Base-by-base conservation (phyloP, 2,797 vertebrate genomes). In the Microchirus variegatus region DNA sequence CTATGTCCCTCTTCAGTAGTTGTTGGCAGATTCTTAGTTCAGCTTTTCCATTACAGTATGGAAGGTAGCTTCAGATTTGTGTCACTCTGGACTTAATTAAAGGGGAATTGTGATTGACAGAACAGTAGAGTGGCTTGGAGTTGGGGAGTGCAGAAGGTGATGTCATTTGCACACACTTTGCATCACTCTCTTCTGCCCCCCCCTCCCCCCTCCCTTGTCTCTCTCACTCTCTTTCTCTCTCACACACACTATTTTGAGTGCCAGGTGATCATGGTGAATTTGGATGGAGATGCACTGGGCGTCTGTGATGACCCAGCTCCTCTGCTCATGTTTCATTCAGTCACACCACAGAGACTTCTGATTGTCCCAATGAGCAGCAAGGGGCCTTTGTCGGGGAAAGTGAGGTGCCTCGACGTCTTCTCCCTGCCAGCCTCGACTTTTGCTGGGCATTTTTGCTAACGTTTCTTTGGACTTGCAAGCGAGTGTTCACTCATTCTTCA, bases 191-290 rank as follows among this genome's bases (percentile, higher is more conserved):
- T 15, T 4, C 9, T 16, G 10, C 16, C 17, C 14, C 36, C 15
- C 26, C 16, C 17, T 12, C 36, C 15, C 26, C 16, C 36, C 6
- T 46, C 14, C 12, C 31, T 10, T 10, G 10, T 19, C 4, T 19
- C 37, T 7, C 11, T 38, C n/a, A 7, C 47, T 38, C 22, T 7
- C 11, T 38, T n/a, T 9, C 47, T 38, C 22, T 43, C 36, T 41
- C 41, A 36, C 47, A 26, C 13, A 48, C 48, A 46, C 17, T 1
- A 52, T 9, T 59, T 58, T 62, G 58, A 52, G 62, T 78, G 76
- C 75, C 74, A 72, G 71, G 77, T 83, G 74, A 84, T 86, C 77
- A 71, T 57, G 18, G 44, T 16, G 63, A 62, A 78, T 78, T 81
- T 14, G 12, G 14, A 49, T 80, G 63, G 77, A 73, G 51, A 69